Evolutionary conservation across 2,113 vertebrate genomes (phyloP).

Genomic region (Galbula dea): DNA sequence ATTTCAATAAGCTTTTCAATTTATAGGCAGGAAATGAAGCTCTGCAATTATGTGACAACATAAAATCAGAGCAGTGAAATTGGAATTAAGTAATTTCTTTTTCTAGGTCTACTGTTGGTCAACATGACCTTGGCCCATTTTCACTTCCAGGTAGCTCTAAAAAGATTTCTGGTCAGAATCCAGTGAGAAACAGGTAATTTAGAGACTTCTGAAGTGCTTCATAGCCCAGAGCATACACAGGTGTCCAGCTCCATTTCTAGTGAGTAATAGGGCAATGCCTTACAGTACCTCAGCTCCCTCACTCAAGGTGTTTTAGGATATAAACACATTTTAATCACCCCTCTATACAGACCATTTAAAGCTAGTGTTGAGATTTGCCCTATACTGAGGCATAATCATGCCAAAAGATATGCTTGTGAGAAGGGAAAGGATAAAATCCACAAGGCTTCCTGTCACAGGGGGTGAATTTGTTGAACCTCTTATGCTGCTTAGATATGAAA

Average conservation of each 20-base stretch:
- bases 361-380: neutral
- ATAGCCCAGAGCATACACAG: neutral
- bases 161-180: neutral
- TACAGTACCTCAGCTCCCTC: neutral
- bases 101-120: neutral
- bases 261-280: neutral
- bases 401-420: neutral
- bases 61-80: neutral
- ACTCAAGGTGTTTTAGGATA: neutral
- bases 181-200: neutral
- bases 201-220: neutral
- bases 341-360: neutral
- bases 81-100: neutral
- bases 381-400: neutral
- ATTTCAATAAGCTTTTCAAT: neutral
- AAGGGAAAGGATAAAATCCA: neutral
- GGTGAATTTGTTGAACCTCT: neutral
- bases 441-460: neutral
- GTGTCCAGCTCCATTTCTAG: rapidly evolving
- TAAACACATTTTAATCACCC: neutral
- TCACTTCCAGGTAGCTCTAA: neutral
- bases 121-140: neutral
- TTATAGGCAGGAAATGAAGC: slow-evolving; percentile 21
- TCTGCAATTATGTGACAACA: neutral
- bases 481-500: neutral